These are phyloP conservation scores for Hydropsyche tenuis DNA, from an alignment of 1,140 invertebrate genomes.

Conservation along the genomic window DNA sequence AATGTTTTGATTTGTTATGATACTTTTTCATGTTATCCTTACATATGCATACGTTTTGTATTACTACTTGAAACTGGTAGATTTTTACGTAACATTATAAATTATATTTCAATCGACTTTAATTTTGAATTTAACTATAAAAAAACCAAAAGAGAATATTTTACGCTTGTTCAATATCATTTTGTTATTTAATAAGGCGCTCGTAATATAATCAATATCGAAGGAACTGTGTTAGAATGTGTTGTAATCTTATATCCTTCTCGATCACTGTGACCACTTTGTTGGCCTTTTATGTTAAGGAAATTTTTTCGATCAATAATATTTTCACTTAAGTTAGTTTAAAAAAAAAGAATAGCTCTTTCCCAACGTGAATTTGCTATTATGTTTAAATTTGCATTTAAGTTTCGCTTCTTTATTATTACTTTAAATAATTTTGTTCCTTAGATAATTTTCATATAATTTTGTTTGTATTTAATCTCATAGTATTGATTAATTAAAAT, in stretches of 20 bases:
- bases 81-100: conserved; percentile 33
- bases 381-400: conserved; percentile 49
- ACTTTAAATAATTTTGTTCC: conserved; percentile 42
- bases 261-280: conserved; percentile 7
- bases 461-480: conserved; percentile 46
- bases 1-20: conserved; percentile 18
- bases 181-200: conserved; percentile 17
- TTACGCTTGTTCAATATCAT: conserved; percentile 16
- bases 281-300: conserved; percentile 23
- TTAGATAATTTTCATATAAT: conserved; percentile 26
- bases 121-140: conserved; percentile 1
- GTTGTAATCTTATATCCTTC: conserved; percentile 21
- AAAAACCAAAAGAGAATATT: conserved; percentile 19
- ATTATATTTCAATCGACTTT: background rate
- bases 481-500: conserved; percentile 40
- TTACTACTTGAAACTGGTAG: conserved; percentile 43
- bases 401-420: conserved; percentile 47
- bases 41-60: conserved; percentile 41
- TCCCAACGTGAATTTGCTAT: conserved; percentile 24
- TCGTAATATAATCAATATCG: background rate
- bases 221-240: conserved; percentile 6
- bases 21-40: conserved; percentile 33
- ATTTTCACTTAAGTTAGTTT: conserved; percentile 40
- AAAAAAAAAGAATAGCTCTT: conserved; percentile 38
- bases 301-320: conserved; percentile 14